Conservation (phyloP, 2,797 vertebrate species). For the Arnoldichthys spilopterus region DNA sequence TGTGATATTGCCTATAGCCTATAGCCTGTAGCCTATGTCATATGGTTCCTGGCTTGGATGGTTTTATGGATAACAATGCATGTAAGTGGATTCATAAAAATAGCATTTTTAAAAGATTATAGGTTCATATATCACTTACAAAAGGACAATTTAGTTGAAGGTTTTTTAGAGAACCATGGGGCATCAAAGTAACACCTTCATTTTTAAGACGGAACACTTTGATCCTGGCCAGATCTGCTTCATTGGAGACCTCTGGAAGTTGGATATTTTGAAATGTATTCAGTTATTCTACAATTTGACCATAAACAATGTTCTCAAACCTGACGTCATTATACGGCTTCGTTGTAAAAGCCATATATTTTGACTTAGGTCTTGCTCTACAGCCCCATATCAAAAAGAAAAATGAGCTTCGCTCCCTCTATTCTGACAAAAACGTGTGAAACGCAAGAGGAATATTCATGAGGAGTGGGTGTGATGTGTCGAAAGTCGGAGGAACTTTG, state of each 20-base stretch:
- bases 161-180: too few species aligned
- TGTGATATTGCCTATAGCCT: too few species aligned
- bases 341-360: neutral
- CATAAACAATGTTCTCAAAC: neutral
- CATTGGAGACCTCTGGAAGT: neutral
- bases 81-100: too few species aligned
- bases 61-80: too few species aligned
- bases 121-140: too few species aligned
- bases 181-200: too few species aligned
- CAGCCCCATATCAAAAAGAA: neutral
- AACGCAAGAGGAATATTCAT: slow-evolving; percentile 37
- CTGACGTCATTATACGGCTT: neutral
- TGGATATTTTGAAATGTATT: neutral
- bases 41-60: too few species aligned
- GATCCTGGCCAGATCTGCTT: too few species aligned
- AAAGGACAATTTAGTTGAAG: too few species aligned
- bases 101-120: too few species aligned
- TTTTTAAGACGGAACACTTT: too few species aligned
- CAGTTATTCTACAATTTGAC: neutral
- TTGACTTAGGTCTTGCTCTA: neutral
- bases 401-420: neutral
- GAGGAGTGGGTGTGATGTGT: slow-evolving; percentile 5
- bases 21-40: too few species aligned
- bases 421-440: slow-evolving; percentile 17
- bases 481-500: neutral